Conservation (phyloP, 2,888 invertebrate genomes). For the Diarsia rubi region DNA sequence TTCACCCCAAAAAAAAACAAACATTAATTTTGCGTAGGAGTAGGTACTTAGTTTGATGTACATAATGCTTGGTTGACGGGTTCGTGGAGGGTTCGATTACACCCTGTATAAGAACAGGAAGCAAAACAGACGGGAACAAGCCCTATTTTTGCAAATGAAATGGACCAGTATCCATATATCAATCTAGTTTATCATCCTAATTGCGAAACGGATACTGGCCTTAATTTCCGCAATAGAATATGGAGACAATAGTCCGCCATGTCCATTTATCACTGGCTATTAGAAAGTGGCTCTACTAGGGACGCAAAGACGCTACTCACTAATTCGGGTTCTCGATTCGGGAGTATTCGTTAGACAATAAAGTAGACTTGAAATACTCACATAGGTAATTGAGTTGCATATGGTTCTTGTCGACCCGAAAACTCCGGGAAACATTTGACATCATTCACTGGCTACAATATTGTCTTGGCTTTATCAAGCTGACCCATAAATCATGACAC, state of each 20-base stretch:
- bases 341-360: background rate
- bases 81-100: too few species aligned
- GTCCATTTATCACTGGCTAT: conserved; percentile 41
- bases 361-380: background rate
- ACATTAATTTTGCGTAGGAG: too few species aligned
- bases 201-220: conserved; percentile 25
- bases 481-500: too few species aligned
- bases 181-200: conserved; percentile 32
- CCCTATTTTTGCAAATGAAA: conserved; percentile 18
- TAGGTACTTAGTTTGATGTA: too few species aligned
- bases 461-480: too few species aligned
- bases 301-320: background rate
- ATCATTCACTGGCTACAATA: background rate
- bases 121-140: background rate
- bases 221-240: conserved; percentile 40
- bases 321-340: background rate
- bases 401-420: background rate
- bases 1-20: too few species aligned
- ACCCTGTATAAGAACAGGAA: background rate
- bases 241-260: conserved; percentile 20
- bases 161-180: conserved; percentile 38
- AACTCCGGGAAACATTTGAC: background rate
- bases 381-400: background rate
- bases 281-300: conserved; percentile 23
- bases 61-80: too few species aligned